phyloP scores from a whole-genome alignment of 2,888 invertebrate species.

The Melieria picta region DNA sequence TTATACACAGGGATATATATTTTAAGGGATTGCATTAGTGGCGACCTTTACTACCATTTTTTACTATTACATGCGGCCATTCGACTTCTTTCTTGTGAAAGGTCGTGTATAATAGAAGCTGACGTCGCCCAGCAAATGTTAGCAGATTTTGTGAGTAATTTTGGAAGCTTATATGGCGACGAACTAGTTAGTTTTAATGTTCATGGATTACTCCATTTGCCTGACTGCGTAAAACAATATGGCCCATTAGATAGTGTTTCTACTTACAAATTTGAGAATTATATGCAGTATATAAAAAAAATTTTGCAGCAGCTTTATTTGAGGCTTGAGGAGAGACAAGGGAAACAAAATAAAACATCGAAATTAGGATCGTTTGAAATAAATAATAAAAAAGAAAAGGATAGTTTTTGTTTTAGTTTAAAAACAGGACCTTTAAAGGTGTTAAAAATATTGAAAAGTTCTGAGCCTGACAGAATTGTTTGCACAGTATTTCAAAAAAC shows the following conservation, averaged over 20 bases:
- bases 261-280: slow-evolving; percentile 32
- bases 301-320: not conserved
- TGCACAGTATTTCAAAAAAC: too few species aligned
- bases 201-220: slow-evolving; percentile 21
- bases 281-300: slow-evolving; percentile 34
- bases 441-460: too few species aligned
- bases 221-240: slow-evolving; percentile 9
- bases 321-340: too few species aligned
- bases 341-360: too few species aligned
- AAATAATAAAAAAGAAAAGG: too few species aligned
- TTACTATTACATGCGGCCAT: slow-evolving; percentile 28
- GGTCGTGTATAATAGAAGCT: slow-evolving; percentile 18
- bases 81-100: slow-evolving; percentile 27
- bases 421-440: too few species aligned
- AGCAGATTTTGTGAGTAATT: slow-evolving; percentile 18
- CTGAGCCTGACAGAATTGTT: too few species aligned
- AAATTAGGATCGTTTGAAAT: too few species aligned
- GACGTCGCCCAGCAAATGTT: slow-evolving; percentile 25
- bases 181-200: slow-evolving; percentile 17
- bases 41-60: slow-evolving; percentile 22
- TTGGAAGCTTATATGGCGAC: slow-evolving; percentile 21
- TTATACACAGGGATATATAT: slow-evolving; percentile 29
- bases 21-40: slow-evolving; percentile 26
- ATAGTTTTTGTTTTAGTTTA: too few species aligned
- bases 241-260: slow-evolving; percentile 25